A percentile compares a stretch with the other conserved stretches of the same genome.
Evolutionary conservation across 2,113 vertebrate genomes (phyloP).

Genomic region (Amphiprion ocellaris): DNA sequence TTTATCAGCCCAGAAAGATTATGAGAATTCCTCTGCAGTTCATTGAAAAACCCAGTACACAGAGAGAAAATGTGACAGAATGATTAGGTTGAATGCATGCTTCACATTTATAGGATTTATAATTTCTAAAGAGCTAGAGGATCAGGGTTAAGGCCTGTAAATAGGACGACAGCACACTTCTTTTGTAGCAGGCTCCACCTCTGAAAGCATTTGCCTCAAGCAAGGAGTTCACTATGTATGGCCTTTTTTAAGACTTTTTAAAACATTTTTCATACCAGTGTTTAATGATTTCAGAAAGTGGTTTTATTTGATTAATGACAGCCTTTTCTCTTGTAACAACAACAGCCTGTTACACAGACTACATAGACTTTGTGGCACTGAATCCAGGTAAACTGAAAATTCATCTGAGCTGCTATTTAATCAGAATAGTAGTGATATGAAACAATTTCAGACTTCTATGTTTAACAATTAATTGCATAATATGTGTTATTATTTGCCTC

Average conservation of each 20-base stretch:
- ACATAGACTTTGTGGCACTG: neutral
- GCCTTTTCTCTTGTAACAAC: no score
- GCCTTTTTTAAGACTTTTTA: neutral
- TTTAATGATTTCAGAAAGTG: no score
- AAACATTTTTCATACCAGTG: no score
- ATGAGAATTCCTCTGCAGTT: slow-evolving; percentile 5
- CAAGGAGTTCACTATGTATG: neutral
- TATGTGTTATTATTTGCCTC: neutral
- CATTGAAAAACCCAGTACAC: neutral
- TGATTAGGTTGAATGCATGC: neutral
- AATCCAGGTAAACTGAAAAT: no score
- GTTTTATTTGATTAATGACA: no score
- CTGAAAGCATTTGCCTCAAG: neutral
- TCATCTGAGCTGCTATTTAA: no score
- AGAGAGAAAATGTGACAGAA: neutral
- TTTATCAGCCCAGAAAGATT: slow-evolving; percentile 12
- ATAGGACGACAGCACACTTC: neutral
- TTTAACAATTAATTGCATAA: neutral
- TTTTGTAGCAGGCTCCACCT: neutral
- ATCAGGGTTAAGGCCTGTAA: neutral
- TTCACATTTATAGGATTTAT: neutral
- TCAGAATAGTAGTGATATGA: no score
- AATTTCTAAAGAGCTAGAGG: neutral
- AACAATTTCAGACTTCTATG: neutral
- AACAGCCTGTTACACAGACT: neutral